Evolutionary conservation across 2,797 vertebrate genomes (phyloP).

Genomic region (Rhinichthys osculus): DNA sequence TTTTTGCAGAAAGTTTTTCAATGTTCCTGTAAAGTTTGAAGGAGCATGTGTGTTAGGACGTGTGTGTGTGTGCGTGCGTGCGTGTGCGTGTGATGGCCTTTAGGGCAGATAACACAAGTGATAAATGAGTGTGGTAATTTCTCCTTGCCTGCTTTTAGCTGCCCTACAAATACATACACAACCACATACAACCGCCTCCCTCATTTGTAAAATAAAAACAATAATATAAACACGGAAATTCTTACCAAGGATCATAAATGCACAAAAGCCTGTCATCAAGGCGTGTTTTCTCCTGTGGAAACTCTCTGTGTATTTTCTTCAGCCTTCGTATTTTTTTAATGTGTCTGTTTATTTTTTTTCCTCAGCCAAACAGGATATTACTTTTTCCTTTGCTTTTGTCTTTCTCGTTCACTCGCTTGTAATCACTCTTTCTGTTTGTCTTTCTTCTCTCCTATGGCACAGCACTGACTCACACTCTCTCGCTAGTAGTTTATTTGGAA

Average conservation of each 20-base stretch:
- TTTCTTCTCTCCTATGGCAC: slow-evolving; percentile 43
- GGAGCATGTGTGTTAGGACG: background rate
- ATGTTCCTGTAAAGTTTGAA: slow-evolving; percentile 17
- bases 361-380: slow-evolving; percentile 51
- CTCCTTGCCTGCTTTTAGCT: slow-evolving; percentile 52
- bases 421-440: slow-evolving; percentile 51
- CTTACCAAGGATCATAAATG: background rate
- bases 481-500: slow-evolving; percentile 50
- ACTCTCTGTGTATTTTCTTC: background rate
- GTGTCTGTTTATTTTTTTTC: slow-evolving; percentile 17
- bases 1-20: slow-evolving; percentile 27
- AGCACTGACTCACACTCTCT: slow-evolving; percentile 29
- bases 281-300: slow-evolving; percentile 13
- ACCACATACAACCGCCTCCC: background rate
- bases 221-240: background rate
- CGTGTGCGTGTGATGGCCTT: slow-evolving; percentile 35
- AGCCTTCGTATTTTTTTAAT: slow-evolving; percentile 9
- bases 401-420: slow-evolving; percentile 38
- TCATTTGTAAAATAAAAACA: slow-evolving; percentile 33
- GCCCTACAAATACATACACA: slow-evolving; percentile 37
- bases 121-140: slow-evolving; percentile 60
- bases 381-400: slow-evolving; percentile 44
- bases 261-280: slow-evolving; percentile 31
- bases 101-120: slow-evolving; percentile 48
- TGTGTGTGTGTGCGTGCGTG: background rate